A percentile compares a stretch with the other conserved stretches of the same genome.
Conservation (phyloP, 2,888 invertebrate species). For the Anthophora plumipes region DNA sequence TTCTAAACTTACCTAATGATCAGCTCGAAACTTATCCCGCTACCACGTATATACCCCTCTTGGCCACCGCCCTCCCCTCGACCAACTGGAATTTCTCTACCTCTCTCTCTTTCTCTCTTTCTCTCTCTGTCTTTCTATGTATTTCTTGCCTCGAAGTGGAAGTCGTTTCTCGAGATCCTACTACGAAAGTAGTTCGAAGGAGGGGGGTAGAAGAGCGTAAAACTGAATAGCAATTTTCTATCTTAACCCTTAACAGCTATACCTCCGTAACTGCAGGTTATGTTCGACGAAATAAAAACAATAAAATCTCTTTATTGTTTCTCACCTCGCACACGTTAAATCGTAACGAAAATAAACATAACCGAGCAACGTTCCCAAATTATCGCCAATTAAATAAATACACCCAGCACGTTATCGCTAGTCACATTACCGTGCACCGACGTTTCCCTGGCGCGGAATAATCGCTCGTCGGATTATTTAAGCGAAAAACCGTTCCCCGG, state of each 20-base stretch:
- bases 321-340: no score
- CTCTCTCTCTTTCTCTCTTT: conserved; percentile 4
- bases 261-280: no score
- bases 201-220: conserved; percentile 54
- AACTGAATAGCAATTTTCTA: conserved; percentile 65
- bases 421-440: not conserved
- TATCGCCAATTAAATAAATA: no score
- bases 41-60: conserved; percentile 54
- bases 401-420: not conserved
- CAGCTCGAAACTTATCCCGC: conserved; percentile 73
- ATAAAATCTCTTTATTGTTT: no score
- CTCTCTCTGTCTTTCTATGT: conserved; percentile 17
- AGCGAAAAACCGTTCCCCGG: conserved; percentile 26
- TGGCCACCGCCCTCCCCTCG: no score
- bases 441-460: conserved; percentile 8
- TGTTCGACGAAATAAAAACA: no score
- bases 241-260: no score
- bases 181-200: conserved; percentile 58
- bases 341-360: not conserved
- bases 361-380: no score
- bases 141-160: conserved; percentile 36
- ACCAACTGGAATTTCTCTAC: conserved; percentile 51
- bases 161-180: conserved; percentile 60
- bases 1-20: conserved; percentile 81
- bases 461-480: conserved; percentile 42